phyloP scores from a whole-genome alignment of 2,113 vertebrate genomes.

The Nannobrachium achirus region DNA sequence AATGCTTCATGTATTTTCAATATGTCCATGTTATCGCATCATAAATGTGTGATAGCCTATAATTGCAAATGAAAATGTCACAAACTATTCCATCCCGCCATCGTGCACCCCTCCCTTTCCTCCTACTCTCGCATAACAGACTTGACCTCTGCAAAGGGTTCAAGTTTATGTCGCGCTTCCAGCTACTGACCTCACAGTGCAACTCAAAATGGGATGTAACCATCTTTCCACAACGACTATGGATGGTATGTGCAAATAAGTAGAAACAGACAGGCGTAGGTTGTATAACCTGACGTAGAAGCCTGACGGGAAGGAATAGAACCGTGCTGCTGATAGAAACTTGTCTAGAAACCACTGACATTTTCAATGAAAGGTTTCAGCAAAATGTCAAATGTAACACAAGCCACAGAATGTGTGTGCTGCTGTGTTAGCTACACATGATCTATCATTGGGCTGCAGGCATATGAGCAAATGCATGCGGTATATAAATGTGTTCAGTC shows the following conservation, averaged over 20 bases:
- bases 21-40: slow-evolving; percentile 31
- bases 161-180: neutral
- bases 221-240: slow-evolving; percentile 1
- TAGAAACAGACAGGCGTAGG: slow-evolving; percentile 27
- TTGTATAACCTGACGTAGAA: slow-evolving; percentile 31
- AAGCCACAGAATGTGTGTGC: neutral
- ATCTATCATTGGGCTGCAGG: slow-evolving; percentile 8
- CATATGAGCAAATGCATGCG: slow-evolving; percentile 13
- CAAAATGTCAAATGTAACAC: slow-evolving; percentile 10
- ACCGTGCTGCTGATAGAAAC: slow-evolving; percentile 38
- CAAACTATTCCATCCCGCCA: slow-evolving; percentile 45
- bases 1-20: no score
- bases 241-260: slow-evolving; percentile 30
- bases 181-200: neutral
- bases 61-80: slow-evolving; percentile 24
- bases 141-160: slow-evolving; percentile 32
- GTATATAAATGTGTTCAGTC: neutral
- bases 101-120: slow-evolving; percentile 33
- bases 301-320: slow-evolving; percentile 11
- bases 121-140: slow-evolving; percentile 17
- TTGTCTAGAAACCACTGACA: slow-evolving; percentile 43
- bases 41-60: slow-evolving; percentile 26
- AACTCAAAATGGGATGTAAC: neutral
- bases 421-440: slow-evolving; percentile 17
- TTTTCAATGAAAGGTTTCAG: slow-evolving; percentile 26